These are phyloP conservation scores for Megalopta genalis DNA, from an alignment of 1,140 invertebrate genomes.

Conservation along the genomic window DNA sequence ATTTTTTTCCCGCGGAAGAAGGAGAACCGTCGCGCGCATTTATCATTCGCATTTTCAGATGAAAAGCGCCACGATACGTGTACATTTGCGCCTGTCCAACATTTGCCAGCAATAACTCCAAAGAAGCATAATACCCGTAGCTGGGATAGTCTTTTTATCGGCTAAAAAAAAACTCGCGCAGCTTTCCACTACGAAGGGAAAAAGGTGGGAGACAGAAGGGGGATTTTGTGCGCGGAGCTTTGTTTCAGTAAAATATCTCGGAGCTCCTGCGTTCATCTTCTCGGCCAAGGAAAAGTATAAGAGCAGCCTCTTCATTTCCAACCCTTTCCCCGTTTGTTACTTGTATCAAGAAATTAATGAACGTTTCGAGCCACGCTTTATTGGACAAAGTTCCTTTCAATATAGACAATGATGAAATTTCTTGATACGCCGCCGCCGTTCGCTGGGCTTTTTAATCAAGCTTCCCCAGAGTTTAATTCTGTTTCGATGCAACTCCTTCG, in stretches of 20 bases:
- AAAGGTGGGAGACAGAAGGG: not conserved
- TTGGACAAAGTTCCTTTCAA: not conserved
- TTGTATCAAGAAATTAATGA: slow-evolving; percentile 64
- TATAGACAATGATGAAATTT: not conserved
- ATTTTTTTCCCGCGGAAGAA: not conserved
- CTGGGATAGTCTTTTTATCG: slow-evolving; percentile 43
- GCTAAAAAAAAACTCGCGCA: slow-evolving; percentile 29
- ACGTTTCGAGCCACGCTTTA: slow-evolving; percentile 19
- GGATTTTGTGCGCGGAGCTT: slow-evolving; percentile 40
- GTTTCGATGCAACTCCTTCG: no score
- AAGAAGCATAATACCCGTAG: slow-evolving; percentile 36
- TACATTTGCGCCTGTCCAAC: slow-evolving; percentile 8
- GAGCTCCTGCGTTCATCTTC: slow-evolving; percentile 43
- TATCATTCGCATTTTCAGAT: slow-evolving; percentile 17
- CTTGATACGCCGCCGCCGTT: not conserved
- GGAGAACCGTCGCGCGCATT: slow-evolving; percentile 6
- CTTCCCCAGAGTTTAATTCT: not conserved
- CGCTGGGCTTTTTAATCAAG: not conserved
- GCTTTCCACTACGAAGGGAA: slow-evolving; percentile 18
- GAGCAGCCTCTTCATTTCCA: slow-evolving; percentile 47
- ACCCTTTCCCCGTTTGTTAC: slow-evolving; percentile 56
- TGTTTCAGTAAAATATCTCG: slow-evolving; percentile 58
- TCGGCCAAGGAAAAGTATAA: slow-evolving; percentile 48
- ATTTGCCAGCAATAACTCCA: slow-evolving; percentile 29
- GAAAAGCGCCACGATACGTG: slow-evolving; percentile 14